Conservation (phyloP, 92 coral and sea anemone genomes). For the Desmophyllum pertusum region DNA sequence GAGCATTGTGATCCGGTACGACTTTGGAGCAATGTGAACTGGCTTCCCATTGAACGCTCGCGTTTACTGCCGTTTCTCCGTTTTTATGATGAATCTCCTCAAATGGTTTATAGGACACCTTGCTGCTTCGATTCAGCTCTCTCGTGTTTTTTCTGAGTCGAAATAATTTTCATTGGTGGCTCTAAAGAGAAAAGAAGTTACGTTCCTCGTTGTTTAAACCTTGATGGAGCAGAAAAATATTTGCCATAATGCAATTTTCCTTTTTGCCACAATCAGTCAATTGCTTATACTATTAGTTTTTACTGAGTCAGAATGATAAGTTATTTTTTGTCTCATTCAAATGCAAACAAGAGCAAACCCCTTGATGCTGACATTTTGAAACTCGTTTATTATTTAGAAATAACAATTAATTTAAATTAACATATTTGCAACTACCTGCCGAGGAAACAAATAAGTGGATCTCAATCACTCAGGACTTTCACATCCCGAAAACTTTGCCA, state of each 20-base stretch:
- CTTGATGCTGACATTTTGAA: background rate
- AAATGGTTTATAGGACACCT: no score
- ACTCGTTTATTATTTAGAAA: conserved; percentile 32
- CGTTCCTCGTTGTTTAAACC: background rate
- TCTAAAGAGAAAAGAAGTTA: background rate
- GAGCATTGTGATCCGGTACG: conserved; percentile 2
- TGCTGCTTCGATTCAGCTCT: background rate
- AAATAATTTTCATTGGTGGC: background rate
- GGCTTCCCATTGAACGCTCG: background rate
- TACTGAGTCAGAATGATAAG: background rate
- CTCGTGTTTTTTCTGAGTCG: background rate
- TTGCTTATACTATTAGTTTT: background rate
- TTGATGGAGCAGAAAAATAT: background rate
- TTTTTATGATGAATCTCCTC: background rate
- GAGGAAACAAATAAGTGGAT: background rate
- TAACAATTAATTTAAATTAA: conserved; percentile 1
- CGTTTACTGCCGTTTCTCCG: background rate
- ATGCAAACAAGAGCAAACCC: background rate
- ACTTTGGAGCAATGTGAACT: background rate
- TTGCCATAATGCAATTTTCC: background rate
- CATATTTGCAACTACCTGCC: conserved; percentile 18
- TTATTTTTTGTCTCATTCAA: background rate
- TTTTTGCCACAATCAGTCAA: background rate
- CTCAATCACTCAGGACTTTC: background rate
- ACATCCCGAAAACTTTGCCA: no score